Percentiles rank a stretch among this genome's conserved stretches.
phyloP scores from a whole-genome alignment of 2,113 vertebrate genomes.

The Melanerpes formicivorus region DNA sequence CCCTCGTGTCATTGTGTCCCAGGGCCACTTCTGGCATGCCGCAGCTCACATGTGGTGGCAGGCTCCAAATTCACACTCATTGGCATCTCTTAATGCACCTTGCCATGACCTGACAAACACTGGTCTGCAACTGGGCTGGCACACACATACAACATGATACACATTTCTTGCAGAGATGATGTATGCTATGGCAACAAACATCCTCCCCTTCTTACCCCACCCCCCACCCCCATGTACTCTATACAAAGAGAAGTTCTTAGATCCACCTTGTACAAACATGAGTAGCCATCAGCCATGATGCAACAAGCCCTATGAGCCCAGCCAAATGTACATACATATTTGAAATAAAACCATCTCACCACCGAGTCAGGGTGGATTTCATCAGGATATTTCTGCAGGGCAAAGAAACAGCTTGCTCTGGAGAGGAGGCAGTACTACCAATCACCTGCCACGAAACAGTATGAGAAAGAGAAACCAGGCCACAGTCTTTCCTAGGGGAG shows the following conservation, averaged over 20 bases:
- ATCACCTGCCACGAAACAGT: background rate
- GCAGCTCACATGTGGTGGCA: background rate
- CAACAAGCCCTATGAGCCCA: background rate
- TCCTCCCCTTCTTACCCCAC: background rate
- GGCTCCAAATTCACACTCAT: background rate
- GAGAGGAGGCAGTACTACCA: slow-evolving; percentile 5
- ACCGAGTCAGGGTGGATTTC: background rate
- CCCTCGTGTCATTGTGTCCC: background rate
- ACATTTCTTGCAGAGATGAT: background rate
- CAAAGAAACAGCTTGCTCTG: slow-evolving; percentile 17
- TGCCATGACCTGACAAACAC: fast-evolving
- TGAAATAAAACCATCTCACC: background rate
- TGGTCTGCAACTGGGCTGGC: background rate
- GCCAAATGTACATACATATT: background rate
- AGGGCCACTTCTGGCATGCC: background rate
- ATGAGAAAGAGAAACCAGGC: slow-evolving; percentile 42
- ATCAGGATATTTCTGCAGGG: slow-evolving; percentile 26
- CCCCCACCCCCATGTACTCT: fast-evolving
- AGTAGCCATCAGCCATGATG: background rate
- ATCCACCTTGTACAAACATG: background rate
- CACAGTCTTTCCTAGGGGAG: slow-evolving; percentile 15
- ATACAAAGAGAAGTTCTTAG: background rate
- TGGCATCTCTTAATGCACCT: background rate
- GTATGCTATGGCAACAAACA: background rate
- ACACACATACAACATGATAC: background rate